These are phyloP conservation scores for Drosophila niveifrons DNA, from an alignment of 2,888 invertebrate species.

Conservation along the genomic window DNA sequence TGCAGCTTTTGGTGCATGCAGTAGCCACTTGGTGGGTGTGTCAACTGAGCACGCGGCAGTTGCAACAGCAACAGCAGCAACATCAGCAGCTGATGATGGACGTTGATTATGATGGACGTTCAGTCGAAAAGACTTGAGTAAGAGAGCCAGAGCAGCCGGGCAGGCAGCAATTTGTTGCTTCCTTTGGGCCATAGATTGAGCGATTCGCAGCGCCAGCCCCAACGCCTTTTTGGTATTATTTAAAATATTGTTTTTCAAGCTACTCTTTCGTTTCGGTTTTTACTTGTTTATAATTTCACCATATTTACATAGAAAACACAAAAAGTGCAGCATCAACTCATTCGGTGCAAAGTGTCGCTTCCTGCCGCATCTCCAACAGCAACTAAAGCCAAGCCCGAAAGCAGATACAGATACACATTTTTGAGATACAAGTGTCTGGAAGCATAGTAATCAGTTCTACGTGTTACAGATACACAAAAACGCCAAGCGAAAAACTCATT, in stretches of 20 bases:
- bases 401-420: conserved; percentile 26
- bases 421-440: conserved; percentile 30
- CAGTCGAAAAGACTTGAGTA: conserved; percentile 2
- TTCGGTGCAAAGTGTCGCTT: conserved; percentile 54
- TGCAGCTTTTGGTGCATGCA: conserved; percentile 57
- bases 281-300: neutral
- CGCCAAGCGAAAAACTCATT: conserved; percentile 58
- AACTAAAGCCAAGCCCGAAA: conserved; percentile 26
- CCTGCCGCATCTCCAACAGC: conserved; percentile 48
- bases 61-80: conserved; percentile 49
- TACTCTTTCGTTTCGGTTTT: neutral
- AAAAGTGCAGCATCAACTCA: conserved; percentile 51
- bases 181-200: conserved; percentile 72
- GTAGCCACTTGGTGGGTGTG: conserved; percentile 79
- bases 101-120: conserved; percentile 80
- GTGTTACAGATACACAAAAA: conserved; percentile 59
- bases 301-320: conserved; percentile 59
- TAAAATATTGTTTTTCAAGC: conserved; percentile 67
- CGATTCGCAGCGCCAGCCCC: conserved; percentile 73
- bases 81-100: conserved; percentile 71
- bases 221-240: conserved; percentile 80
- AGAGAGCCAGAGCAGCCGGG: too few relatives aligned
- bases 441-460: conserved; percentile 33
- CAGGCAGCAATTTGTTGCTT: conserved; percentile 63
- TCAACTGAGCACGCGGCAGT: conserved; percentile 75